Evolutionary conservation across 2,113 vertebrate genomes (phyloP).

Genomic region (Columbina picui): DNA sequence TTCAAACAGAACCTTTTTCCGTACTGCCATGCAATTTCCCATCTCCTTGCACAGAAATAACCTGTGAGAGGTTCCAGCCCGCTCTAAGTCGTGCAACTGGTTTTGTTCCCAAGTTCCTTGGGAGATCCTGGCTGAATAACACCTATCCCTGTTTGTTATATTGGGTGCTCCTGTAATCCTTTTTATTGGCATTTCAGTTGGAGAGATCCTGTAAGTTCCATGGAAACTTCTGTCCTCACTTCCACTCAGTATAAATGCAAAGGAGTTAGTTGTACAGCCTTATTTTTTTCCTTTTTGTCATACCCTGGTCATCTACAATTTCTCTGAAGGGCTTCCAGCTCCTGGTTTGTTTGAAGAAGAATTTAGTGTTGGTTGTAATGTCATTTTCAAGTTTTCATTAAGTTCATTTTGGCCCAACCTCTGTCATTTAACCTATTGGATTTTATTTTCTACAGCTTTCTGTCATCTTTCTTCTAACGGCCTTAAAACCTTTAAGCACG

Average conservation of each 20-base stretch:
- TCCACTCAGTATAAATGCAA: neutral
- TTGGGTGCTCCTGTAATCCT: neutral
- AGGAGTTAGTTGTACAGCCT: neutral
- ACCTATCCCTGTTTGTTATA: fast-evolving
- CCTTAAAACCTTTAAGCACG: neutral
- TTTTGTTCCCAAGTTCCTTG: neutral
- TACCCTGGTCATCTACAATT: neutral
- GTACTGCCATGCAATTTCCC: neutral
- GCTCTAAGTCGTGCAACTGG: fast-evolving
- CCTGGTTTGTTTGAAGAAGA: neutral
- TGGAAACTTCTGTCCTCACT: neutral
- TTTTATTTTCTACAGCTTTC: neutral
- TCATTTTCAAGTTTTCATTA: neutral
- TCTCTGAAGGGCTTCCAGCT: neutral
- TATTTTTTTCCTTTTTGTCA: neutral
- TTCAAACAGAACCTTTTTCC: neutral
- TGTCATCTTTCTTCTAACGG: neutral
- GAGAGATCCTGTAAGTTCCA: neutral
- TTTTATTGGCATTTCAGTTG: neutral
- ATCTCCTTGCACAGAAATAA: neutral
- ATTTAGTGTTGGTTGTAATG: neutral
- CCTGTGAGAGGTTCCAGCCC: neutral
- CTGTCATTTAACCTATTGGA: neutral
- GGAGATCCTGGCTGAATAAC: neutral
- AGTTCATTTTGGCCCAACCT: neutral